A percentile compares a stretch with the other conserved stretches of the same genome.
Evolutionary conservation across 1,140 invertebrate genomes (phyloP).

Genomic region (Eriosoma lanigerum): DNA sequence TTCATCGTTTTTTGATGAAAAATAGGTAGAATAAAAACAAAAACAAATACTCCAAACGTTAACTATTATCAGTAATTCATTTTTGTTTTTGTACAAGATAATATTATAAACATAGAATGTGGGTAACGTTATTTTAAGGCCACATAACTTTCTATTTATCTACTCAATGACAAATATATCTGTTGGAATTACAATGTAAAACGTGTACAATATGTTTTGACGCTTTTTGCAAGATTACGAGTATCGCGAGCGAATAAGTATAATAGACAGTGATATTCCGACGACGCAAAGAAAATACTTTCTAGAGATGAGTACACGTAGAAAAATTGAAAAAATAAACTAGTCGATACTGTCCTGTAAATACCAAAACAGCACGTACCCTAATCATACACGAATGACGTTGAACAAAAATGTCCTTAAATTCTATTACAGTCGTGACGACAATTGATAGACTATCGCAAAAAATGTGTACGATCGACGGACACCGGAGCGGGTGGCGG

Average conservation of each 20-base stretch:
- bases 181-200: conserved; percentile 6
- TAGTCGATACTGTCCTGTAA: background rate
- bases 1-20: background rate
- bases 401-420: too few species aligned
- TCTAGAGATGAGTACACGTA: background rate
- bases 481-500: background rate
- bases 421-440: too few species aligned
- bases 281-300: background rate
- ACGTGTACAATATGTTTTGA: background rate
- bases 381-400: too few species aligned
- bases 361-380: background rate
- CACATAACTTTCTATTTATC: conserved; percentile 49
- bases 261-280: background rate
- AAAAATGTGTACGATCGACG: background rate
- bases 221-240: background rate
- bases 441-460: too few species aligned
- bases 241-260: background rate
- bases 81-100: background rate
- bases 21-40: background rate
- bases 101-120: conserved; percentile 4
- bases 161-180: conserved; percentile 46
- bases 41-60: background rate
- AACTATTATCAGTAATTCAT: background rate
- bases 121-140: conserved; percentile 18
- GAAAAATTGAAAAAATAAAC: background rate